Conservation (phyloP, 1,140 invertebrate genomes). For the Zaprionus inermis region DNA sequence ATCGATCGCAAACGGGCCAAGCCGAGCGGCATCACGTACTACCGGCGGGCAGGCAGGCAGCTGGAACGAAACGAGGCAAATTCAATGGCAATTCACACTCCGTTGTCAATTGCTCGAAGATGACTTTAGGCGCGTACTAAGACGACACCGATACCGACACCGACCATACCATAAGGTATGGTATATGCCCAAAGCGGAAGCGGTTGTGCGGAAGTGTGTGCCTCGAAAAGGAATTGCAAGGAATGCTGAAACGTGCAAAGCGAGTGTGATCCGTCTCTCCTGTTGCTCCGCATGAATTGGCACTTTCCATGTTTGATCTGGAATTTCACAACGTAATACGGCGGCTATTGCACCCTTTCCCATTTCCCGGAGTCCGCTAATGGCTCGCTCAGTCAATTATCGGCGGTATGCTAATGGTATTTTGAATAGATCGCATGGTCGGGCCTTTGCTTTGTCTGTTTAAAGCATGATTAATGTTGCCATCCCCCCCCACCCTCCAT, state of each 20-base stretch:
- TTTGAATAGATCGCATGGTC: constrained; percentile 59
- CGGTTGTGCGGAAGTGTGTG: constrained; percentile 61
- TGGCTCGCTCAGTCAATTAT: constrained; percentile 70
- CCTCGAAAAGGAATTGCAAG: constrained; percentile 42
- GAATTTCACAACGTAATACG: constrained; percentile 76
- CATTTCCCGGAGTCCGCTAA: constrained; percentile 53
- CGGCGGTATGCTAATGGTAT: constrained; percentile 75
- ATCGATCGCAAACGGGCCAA: constrained; percentile 37
- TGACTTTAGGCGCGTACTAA: constrained; percentile 74
- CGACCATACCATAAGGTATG: too few species aligned
- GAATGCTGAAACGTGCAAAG: constrained; percentile 31
- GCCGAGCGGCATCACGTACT: constrained; percentile 56
- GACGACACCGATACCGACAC: constrained; percentile 18
- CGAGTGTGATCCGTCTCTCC: too few species aligned
- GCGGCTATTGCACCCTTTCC: constrained; percentile 58
- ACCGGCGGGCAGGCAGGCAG: constrained; percentile 54
- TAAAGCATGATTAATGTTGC: constrained; percentile 79
- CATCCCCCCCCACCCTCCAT: constrained; percentile 51
- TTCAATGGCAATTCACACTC: constrained; percentile 79
- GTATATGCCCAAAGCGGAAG: constrained; percentile 52
- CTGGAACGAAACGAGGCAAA: constrained; percentile 69
- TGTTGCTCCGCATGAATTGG: constrained; percentile 49
- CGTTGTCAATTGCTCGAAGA: constrained; percentile 72
- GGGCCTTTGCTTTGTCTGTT: constrained; percentile 57
- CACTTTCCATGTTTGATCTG: constrained; percentile 59